Conservation (phyloP, 2,797 vertebrate genomes). For the Hoplostethus mediterraneus region DNA sequence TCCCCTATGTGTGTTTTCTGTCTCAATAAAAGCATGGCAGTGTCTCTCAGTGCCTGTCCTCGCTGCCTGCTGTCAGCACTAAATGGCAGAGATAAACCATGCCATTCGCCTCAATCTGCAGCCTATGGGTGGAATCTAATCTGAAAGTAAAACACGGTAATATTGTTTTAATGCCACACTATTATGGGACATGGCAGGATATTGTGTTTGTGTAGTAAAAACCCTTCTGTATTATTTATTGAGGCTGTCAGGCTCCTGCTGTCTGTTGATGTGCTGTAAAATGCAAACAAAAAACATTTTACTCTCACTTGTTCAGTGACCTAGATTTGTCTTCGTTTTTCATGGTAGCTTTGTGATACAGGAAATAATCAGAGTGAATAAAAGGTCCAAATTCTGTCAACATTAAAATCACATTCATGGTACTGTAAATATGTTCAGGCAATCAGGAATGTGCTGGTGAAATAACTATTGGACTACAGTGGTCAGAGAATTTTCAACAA, state of each 20-base stretch:
- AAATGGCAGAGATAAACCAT: slow-evolving; percentile 76
- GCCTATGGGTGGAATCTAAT: slow-evolving; percentile 68
- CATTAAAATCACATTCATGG: slow-evolving; percentile 10
- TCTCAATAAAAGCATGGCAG: slow-evolving; percentile 68
- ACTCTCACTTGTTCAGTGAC: slow-evolving; percentile 24
- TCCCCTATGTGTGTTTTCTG: slow-evolving; percentile 73
- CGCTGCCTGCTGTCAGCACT: slow-evolving; percentile 72
- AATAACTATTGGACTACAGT: neutral
- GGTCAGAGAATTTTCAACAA: too few relatives aligned
- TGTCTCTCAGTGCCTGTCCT: slow-evolving; percentile 64
- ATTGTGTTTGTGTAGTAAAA: slow-evolving; percentile 71
- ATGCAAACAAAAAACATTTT: slow-evolving; percentile 37
- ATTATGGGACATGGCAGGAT: slow-evolving; percentile 61
- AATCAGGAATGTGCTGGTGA: neutral
- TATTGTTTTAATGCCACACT: slow-evolving; percentile 77
- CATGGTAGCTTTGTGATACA: neutral
- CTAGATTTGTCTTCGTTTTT: slow-evolving; percentile 22
- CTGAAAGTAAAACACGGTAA: slow-evolving; percentile 74
- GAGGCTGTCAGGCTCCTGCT: slow-evolving; percentile 43
- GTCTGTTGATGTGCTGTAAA: slow-evolving; percentile 44
- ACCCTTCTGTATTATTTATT: slow-evolving; percentile 65
- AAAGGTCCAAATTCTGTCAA: neutral
- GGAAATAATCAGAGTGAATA: neutral
- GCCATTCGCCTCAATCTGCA: slow-evolving; percentile 64
- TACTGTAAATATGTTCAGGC: neutral